Conservation (phyloP, 2,888 invertebrate genomes). For the Drosophila ezoana region DNA sequence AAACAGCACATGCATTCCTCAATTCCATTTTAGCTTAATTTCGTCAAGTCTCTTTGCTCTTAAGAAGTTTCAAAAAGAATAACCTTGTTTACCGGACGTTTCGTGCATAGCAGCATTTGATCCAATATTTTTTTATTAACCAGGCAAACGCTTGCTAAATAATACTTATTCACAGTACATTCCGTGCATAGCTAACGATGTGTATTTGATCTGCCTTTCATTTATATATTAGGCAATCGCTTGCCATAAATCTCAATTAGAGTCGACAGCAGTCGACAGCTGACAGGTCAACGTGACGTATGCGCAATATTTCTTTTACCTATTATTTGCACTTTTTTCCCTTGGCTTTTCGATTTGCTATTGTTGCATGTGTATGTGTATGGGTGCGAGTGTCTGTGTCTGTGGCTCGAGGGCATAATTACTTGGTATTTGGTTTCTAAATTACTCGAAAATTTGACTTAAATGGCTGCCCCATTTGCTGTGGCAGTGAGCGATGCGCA, state of each 20-base stretch:
- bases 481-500: slow-evolving; percentile 23
- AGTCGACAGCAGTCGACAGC: slow-evolving; percentile 33
- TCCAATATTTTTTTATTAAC: slow-evolving; percentile 40
- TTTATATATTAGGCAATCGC: slow-evolving; percentile 37
- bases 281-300: slow-evolving; percentile 57
- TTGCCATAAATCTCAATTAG: slow-evolving; percentile 64
- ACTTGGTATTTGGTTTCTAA: slow-evolving; percentile 47
- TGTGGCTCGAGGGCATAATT: slow-evolving; percentile 47
- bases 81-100: background rate
- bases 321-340: slow-evolving; percentile 13
- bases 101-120: slow-evolving; percentile 5
- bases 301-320: slow-evolving; percentile 50
- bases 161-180: slow-evolving; percentile 14
- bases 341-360: slow-evolving; percentile 31
- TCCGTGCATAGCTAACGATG: slow-evolving; percentile 1
- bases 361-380: background rate
- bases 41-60: background rate
- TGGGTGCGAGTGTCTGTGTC: slow-evolving; percentile 5
- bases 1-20: slow-evolving; percentile 5
- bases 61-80: background rate
- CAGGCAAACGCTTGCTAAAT: slow-evolving; percentile 34
- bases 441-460: slow-evolving; percentile 45
- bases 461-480: slow-evolving; percentile 26
- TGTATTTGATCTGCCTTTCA: slow-evolving; percentile 23
- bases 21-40: slow-evolving; percentile 2